Evolutionary conservation across 2,888 invertebrate genomes (phyloP), one percentile per base, ranked within the genome.

Genomic region (Smittia aterrima): DNA sequence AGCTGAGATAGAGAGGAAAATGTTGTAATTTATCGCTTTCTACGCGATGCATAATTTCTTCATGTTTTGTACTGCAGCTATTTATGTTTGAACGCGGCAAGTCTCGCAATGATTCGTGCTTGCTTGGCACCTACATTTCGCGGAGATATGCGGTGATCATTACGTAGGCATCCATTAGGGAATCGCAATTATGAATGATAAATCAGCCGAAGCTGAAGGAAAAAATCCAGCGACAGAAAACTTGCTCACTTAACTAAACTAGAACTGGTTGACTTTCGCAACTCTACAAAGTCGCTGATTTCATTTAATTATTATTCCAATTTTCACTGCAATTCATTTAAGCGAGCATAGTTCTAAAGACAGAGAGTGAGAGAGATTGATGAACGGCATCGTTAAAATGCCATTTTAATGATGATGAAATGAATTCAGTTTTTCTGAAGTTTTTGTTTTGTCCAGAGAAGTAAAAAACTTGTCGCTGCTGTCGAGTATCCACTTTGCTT

Each of bases 131-230:
- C 47, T 47, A 47, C 47, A 47, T 47, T 47, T 47, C 47, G 16
- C 11, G 2, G 16, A 47, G 16, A 47, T n/a, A n/a, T 47, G 32
- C 9, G 3, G 32, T 9, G 32, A 32, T 32, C 32, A 32, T 32
- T 47, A 47, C 9, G 20, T 18, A 18, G 22, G 20, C 18, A 70
- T 18, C 70, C 53, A 70, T 70, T 70, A 70, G 64, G 53, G 40
- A 53, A 53, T 40, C 40, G 70, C 70, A 70, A 70, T 70, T 70
- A 70, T 70, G n/a, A 53, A 70, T 70, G 70, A 70, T 70, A 53
- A 70, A 70, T 70, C 25, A 27, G 53, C 40, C 41, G 41, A 67
- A 47, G 40, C 32, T 32, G 3, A 6, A 32, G n/a, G n/a, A n/a
- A n/a, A n/a, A n/a, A n/a, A n/a, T n/a, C n/a, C n/a, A 66, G 20